Evolutionary conservation across 2,888 invertebrate species (phyloP).

Genomic region (Polymixis flavicincta): DNA sequence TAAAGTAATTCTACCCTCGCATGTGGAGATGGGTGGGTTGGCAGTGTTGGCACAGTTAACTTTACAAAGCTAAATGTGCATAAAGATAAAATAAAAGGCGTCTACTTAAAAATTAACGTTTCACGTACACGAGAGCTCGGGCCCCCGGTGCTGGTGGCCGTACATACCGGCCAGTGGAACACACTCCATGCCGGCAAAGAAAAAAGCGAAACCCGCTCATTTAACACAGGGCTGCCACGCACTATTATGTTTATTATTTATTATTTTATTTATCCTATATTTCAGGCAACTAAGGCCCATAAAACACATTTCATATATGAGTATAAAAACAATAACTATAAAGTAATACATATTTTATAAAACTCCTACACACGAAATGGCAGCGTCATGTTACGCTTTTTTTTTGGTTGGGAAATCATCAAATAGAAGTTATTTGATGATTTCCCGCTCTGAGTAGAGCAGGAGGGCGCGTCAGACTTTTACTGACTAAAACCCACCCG

Average conservation of each 20-base stretch:
- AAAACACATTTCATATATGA: too few species aligned
- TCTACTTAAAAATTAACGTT: conserved; percentile 31
- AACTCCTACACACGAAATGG: too few species aligned
- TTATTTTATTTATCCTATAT: neutral
- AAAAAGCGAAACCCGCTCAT: conserved; percentile 26
- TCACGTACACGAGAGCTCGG: neutral
- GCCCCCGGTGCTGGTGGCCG: neutral
- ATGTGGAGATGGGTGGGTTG: neutral
- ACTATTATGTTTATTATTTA: neutral
- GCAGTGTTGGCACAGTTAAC: neutral
- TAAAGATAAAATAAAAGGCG: conserved; percentile 28
- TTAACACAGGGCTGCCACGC: conserved; percentile 27
- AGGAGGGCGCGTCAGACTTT: too few species aligned
- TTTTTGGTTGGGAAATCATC: too few species aligned
- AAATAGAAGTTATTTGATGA: too few species aligned
- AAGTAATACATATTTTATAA: too few species aligned
- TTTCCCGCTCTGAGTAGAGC: too few species aligned
- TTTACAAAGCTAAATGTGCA: conserved; percentile 23
- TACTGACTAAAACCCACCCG: too few species aligned
- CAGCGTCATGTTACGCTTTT: too few species aligned
- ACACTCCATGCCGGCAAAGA: conserved; percentile 13
- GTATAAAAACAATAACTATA: too few species aligned
- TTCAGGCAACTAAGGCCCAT: too few species aligned
- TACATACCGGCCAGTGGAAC: neutral
- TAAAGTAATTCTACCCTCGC: neutral